Base-by-base conservation (phyloP, 1,140 invertebrate species). In the Bombus waltoni region DNA sequence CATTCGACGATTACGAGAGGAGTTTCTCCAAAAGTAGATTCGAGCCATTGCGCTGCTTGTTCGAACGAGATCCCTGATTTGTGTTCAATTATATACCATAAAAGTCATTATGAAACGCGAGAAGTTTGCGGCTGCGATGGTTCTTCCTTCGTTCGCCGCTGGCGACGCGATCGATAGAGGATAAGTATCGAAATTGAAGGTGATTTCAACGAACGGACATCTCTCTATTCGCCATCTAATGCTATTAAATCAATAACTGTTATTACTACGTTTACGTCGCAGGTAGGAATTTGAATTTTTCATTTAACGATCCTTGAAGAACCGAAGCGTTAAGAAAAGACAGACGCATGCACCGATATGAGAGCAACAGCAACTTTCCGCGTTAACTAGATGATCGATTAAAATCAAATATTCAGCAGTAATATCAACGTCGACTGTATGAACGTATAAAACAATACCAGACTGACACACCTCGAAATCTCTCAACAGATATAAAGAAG, bases 181-280 rank as follows among this genome's bases (percentile, higher is more conserved):
- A 77, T 77, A 83, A 77, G 81, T 78, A 88, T 87, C 80, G 87
- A 83, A 88, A 88, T 89, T 73, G 73, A 59, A 66, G 75, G 87
- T 77, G 88, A 89, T 89, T 89, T 89, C 77, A 88, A 88, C 73
- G 88, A 88, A 88, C 38, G 87, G 74, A 22, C 18, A 22, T 65
- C 18, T 32, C 15, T 74, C 47, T 22, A 22, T 53, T 40, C 72
- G 9, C 18, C n/a, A 1, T 32, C n/a, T 47, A 32, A 47, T 9
- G 32, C 66, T 38, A 32, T 38, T 68, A 38, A 35, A 68, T 32
- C 65, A 32, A 66, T n/a, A 2, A 66, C n/a, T 32, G 8, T 66
- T 13, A 18, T n/a, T 28, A 62, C 59, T 62, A 28, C 11, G 11
- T 62, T n/a, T 62, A n/a, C 59, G 25, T 62, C 8, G 3, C 40